Conservation (phyloP, 2,888 invertebrate species). For the Eretmocerus hayati region DNA sequence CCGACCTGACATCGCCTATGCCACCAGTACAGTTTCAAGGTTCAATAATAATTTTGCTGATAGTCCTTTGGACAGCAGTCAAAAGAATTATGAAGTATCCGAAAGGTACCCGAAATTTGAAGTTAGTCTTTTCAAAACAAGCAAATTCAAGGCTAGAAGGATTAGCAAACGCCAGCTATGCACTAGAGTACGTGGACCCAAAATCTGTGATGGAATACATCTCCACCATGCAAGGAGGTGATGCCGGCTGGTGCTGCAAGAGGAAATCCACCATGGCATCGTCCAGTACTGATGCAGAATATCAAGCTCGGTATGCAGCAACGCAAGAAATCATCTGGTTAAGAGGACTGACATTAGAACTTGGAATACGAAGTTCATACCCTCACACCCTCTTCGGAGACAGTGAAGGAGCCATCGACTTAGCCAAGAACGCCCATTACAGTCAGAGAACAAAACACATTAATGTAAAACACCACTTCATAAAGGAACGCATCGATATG, state of each 20-base stretch:
- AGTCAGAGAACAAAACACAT: neutral
- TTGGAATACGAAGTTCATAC: neutral
- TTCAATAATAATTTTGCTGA: too few species aligned
- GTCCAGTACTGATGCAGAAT: neutral
- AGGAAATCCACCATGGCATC: neutral
- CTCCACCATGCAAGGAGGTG: neutral
- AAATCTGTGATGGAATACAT: neutral
- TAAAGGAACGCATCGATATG: neutral
- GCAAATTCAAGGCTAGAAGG: too few species aligned
- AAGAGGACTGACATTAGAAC: neutral
- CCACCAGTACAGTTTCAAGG: too few species aligned
- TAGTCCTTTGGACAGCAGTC: too few species aligned
- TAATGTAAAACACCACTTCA: neutral
- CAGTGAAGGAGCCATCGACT: neutral
- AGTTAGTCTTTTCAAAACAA: too few species aligned
- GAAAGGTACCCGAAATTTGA: too few species aligned
- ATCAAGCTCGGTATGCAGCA: constrained; percentile 1
- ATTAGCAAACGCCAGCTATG: constrained; percentile 1
- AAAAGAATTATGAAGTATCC: too few species aligned
- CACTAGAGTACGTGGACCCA: neutral
- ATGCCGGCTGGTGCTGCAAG: neutral
- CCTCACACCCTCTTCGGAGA: neutral
- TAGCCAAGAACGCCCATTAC: neutral
- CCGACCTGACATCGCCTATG: too few species aligned
- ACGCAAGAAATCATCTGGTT: neutral